These are phyloP conservation scores for Cisticola juncidis DNA, from an alignment of 2,113 vertebrate genomes.

Conservation along the genomic window DNA sequence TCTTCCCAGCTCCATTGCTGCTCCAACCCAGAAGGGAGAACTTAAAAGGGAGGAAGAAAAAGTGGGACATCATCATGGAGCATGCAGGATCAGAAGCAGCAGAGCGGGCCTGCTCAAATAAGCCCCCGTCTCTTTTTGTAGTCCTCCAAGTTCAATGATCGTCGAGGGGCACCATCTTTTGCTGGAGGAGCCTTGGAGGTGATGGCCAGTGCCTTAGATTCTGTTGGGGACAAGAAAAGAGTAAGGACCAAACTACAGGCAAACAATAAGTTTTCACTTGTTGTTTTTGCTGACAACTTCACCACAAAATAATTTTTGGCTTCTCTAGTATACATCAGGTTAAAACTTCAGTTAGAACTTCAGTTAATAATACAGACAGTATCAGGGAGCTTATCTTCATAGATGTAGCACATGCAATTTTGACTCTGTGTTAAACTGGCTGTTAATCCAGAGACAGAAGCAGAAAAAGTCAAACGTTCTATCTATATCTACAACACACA, in stretches of 20 bases:
- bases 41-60: slow-evolving; percentile 70
- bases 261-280: neutral
- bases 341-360: neutral
- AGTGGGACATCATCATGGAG: slow-evolving; percentile 61
- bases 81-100: slow-evolving; percentile 84
- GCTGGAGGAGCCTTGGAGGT: slow-evolving; percentile 94
- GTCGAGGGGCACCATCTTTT: slow-evolving; percentile 94
- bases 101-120: slow-evolving; percentile 82
- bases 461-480: neutral
- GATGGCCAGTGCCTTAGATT: slow-evolving; percentile 95
- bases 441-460: neutral
- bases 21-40: slow-evolving; percentile 78
- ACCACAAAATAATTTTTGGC: neutral
- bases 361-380: neutral
- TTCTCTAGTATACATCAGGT: neutral
- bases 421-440: neutral
- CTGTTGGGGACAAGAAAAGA: slow-evolving; percentile 71
- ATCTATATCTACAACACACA: neutral
- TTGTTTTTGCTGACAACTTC: neutral
- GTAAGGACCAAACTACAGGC: neutral
- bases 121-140: slow-evolving; percentile 99
- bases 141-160: slow-evolving; percentile 97
- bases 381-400: neutral
- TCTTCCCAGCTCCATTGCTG: slow-evolving; percentile 78
- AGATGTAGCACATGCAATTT: neutral